A percentile compares a stretch with the other conserved stretches of the same genome.
Evolutionary conservation across 2,113 vertebrate species (phyloP).

Genomic region (Canis aureus): DNA sequence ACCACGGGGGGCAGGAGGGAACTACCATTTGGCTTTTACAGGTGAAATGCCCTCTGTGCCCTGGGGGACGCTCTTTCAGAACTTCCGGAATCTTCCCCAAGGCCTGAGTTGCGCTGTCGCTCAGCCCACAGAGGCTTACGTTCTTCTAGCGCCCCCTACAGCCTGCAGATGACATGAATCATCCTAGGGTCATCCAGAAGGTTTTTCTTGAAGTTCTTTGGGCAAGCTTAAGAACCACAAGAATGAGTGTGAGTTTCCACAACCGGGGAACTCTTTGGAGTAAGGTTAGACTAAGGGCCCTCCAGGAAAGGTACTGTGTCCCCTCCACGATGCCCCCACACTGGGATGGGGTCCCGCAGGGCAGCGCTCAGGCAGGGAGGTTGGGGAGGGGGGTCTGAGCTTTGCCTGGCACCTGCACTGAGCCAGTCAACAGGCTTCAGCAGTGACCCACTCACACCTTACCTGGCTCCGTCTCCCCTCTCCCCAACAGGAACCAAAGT

Average conservation of each 20-base stretch:
- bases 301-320: not conserved
- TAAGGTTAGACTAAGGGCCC: not conserved
- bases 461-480: not conserved
- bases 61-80: not conserved
- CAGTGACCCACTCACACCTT: not conserved
- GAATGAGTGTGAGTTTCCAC: not conserved
- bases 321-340: accelerated
- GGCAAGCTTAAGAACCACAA: not conserved
- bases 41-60: not conserved
- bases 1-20: not conserved
- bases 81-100: not conserved
- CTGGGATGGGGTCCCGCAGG: not conserved
- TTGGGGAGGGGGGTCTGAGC: not conserved
- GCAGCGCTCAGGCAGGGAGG: not conserved
- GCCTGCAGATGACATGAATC: not conserved
- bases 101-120: not conserved
- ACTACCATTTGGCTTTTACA: not conserved
- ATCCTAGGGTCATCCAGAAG: not conserved
- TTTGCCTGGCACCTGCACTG: not conserved
- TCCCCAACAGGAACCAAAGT: not conserved
- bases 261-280: not conserved
- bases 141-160: conserved; percentile 34
- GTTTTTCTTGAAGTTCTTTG: not conserved
- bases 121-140: accelerated
- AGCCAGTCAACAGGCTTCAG: not conserved